These are phyloP conservation scores for Lates calcarifer DNA, from an alignment of 2,113 vertebrate genomes.

Conservation along the genomic window DNA sequence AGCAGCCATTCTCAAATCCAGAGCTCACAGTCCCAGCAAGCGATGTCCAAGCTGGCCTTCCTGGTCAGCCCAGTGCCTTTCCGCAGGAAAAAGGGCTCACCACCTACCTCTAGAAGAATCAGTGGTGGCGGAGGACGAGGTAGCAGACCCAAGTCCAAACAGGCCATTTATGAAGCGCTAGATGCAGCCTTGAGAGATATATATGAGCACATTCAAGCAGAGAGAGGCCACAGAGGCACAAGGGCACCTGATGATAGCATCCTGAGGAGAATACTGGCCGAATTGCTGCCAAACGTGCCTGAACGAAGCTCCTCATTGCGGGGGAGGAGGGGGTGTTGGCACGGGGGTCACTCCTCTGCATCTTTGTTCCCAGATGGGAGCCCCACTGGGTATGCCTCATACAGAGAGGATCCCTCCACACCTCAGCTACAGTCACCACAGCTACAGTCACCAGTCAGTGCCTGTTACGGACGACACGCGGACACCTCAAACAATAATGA, in stretches of 20 bases:
- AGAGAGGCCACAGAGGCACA: conserved; percentile 87
- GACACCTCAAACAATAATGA: conserved; percentile 88
- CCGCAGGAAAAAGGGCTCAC: conserved; percentile 92
- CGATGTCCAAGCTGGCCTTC: conserved; percentile 97
- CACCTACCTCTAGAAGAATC: conserved; percentile 87
- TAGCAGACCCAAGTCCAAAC: conserved; percentile 87
- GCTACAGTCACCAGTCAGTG: conserved; percentile 89
- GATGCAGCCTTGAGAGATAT: conserved; percentile 96
- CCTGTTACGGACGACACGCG: conserved; percentile 89
- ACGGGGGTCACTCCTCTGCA: conserved; percentile 70
- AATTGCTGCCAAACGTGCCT: conserved; percentile 94
- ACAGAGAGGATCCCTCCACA: conserved; percentile 81
- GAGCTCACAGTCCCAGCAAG: conserved; percentile 88
- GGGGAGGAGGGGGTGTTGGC: conserved; percentile 80
- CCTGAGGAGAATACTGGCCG: conserved; percentile 94
- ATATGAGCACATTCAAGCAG: conserved; percentile 96
- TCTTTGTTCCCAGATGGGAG: conserved; percentile 81
- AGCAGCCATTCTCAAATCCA: conserved; percentile 80
- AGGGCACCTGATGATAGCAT: conserved; percentile 94
- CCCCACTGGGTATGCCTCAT: conserved; percentile 80
- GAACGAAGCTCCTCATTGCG: conserved; percentile 95
- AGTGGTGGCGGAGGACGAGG: conserved; percentile 73
- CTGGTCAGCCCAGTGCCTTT: conserved; percentile 99
- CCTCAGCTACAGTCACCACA: conserved; percentile 73
- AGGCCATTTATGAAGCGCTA: conserved; percentile 93